A percentile compares a stretch with the other conserved stretches of the same genome.
Conservation (phyloP, 2,797 vertebrate genomes). For the Hafferia zeledoni region DNA sequence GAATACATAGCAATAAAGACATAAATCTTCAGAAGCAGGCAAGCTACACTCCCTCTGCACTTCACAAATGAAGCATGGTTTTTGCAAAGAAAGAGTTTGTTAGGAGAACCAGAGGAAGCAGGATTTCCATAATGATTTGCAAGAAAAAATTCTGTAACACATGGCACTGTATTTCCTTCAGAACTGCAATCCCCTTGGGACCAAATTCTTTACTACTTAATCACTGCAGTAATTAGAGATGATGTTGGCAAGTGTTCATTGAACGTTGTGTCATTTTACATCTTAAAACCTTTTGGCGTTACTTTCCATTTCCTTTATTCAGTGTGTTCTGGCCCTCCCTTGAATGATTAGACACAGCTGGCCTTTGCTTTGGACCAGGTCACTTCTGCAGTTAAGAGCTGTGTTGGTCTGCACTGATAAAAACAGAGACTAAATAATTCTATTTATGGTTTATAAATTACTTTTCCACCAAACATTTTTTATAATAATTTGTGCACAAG, state of each 20-base stretch:
- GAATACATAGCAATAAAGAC: slow-evolving; percentile 58
- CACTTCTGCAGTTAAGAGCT: slow-evolving; percentile 45
- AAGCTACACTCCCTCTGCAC: slow-evolving; percentile 50
- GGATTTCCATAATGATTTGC: slow-evolving; percentile 64
- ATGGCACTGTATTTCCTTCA: slow-evolving; percentile 67
- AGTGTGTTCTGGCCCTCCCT: neutral
- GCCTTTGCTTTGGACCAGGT: slow-evolving; percentile 40
- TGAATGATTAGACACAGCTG: slow-evolving; percentile 42
- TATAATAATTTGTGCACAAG: neutral
- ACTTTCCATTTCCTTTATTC: slow-evolving; percentile 14
- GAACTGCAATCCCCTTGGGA: slow-evolving; percentile 62
- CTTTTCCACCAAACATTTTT: neutral
- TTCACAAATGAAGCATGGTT: slow-evolving; percentile 61
- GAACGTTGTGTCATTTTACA: slow-evolving; percentile 47
- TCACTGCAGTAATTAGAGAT: slow-evolving; percentile 73
- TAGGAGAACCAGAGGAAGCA: slow-evolving; percentile 50
- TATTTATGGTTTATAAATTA: neutral
- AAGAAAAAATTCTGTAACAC: slow-evolving; percentile 65
- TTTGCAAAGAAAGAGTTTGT: slow-evolving; percentile 58
- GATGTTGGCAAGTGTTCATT: slow-evolving; percentile 56
- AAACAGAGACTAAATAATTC: neutral
- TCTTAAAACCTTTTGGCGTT: slow-evolving; percentile 36
- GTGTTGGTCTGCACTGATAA: slow-evolving; percentile 33
- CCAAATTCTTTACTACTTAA: slow-evolving; percentile 68
- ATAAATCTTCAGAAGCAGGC: slow-evolving; percentile 32